Conservation (phyloP, 1,140 invertebrate species). For the Drosophila busckii region DNA sequence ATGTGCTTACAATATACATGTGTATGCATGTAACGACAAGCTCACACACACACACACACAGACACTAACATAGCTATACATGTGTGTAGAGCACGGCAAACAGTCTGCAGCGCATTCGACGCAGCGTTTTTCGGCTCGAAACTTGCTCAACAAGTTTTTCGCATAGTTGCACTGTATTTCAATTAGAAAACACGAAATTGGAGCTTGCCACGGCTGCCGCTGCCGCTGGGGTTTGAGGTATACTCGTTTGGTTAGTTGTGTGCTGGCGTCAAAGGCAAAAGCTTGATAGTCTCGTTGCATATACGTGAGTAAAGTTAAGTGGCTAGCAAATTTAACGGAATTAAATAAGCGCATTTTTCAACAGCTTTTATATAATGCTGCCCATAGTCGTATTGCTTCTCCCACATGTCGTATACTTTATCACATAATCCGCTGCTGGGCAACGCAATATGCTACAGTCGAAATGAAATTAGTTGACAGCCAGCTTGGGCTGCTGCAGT, state of each 20-base stretch:
- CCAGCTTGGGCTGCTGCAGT: conserved; percentile 35
- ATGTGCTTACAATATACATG: conserved; percentile 36
- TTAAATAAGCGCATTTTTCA: too few relatives aligned
- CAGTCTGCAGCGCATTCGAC: conserved; percentile 38
- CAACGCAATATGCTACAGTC: conserved; percentile 19
- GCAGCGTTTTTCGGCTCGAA: conserved; percentile 5
- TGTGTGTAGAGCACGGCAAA: conserved; percentile 15
- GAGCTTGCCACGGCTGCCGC: conserved; percentile 1
- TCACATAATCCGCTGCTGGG: conserved; percentile 38
- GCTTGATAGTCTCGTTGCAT: too few relatives aligned
- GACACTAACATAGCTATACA: not conserved
- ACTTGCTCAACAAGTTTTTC: conserved; percentile 49
- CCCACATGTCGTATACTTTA: conserved; percentile 29
- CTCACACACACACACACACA: conserved; percentile 3
- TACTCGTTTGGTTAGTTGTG: too few relatives aligned
- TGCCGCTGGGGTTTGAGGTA: not conserved
- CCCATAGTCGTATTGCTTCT: not conserved
- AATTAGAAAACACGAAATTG: conserved; percentile 42
- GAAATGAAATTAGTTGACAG: conserved; percentile 68
- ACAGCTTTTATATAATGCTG: too few relatives aligned
- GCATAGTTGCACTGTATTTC: conserved; percentile 54
- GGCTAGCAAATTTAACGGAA: too few relatives aligned
- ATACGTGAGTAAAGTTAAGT: too few relatives aligned
- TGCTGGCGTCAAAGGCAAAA: too few relatives aligned
- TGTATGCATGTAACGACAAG: not conserved